Conservation (phyloP, 2,113 vertebrate genomes). For the Podarcis cretensis region DNA sequence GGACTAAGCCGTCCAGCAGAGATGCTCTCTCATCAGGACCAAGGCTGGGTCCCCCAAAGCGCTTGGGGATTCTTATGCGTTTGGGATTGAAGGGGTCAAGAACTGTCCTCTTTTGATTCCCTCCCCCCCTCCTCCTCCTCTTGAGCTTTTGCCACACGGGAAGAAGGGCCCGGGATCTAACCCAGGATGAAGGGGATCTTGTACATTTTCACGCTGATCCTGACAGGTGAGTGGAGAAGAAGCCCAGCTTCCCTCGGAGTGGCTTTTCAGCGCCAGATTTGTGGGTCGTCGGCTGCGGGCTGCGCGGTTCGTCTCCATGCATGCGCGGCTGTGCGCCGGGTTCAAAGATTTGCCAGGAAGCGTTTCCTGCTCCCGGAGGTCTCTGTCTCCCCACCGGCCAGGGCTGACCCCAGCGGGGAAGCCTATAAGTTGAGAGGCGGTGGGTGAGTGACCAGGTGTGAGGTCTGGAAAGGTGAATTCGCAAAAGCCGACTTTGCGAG, state of each 20-base stretch:
- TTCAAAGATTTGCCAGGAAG: neutral
- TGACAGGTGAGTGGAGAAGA: conserved; percentile 14
- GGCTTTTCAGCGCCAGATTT: neutral
- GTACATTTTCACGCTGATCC: conserved; percentile 15
- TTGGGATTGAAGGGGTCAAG: conserved; percentile 13
- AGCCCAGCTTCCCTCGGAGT: neutral
- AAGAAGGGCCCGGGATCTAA: neutral
- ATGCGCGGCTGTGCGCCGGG: neutral
- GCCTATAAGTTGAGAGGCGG: neutral
- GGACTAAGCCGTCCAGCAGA: neutral
- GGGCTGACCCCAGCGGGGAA: neutral
- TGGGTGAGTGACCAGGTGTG: neutral
- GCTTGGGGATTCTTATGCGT: neutral
- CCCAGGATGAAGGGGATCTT: neutral
- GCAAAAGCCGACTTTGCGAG: neutral
- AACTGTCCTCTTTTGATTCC: neutral
- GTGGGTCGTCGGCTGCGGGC: no score
- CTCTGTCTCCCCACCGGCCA: neutral
- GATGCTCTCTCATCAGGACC: conserved; percentile 24
- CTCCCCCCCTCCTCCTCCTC: conserved; percentile 10
- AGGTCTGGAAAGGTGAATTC: neutral
- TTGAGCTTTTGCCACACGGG: conserved; percentile 31
- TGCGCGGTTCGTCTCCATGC: neutral
- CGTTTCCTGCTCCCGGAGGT: neutral
- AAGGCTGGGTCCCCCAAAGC: neutral